A percentile compares a stretch with the other conserved stretches of the same genome.
phyloP scores from a whole-genome alignment of 2,113 vertebrate genomes.

The Grus americana region DNA sequence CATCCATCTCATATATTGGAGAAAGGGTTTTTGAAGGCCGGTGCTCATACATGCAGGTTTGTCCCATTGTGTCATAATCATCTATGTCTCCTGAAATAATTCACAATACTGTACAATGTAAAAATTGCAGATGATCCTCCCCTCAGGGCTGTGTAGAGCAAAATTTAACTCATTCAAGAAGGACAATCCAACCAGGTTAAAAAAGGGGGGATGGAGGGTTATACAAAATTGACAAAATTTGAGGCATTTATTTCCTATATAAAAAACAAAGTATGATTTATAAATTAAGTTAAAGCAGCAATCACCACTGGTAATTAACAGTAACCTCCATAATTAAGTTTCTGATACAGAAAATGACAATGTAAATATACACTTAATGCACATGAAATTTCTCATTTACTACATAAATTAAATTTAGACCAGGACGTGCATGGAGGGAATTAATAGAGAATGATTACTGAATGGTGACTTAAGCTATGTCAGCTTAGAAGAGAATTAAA shows the following conservation, averaged over 20 bases:
- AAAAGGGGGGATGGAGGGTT: constrained; percentile 55
- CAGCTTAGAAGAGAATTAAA: constrained; percentile 59
- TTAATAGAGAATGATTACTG: constrained; percentile 60
- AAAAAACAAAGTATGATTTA: constrained; percentile 71
- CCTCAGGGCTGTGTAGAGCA: constrained; percentile 77
- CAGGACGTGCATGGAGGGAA: constrained; percentile 40
- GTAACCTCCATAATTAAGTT: constrained; percentile 73
- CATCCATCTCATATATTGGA: constrained; percentile 96
- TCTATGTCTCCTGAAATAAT: constrained; percentile 99
- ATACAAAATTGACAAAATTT: constrained; percentile 75
- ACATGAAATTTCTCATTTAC: constrained; percentile 71
- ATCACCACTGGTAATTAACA: constrained; percentile 76
- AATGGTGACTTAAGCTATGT: constrained; percentile 67
- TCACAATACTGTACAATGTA: constrained; percentile 99
- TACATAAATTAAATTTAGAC: constrained; percentile 74
- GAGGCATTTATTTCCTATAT: constrained; percentile 73
- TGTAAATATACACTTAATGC: constrained; percentile 77
- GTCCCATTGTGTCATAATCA: constrained; percentile 97
- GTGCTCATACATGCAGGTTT: constrained; percentile 92
- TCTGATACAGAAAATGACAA: constrained; percentile 84
- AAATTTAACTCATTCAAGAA: constrained; percentile 73
- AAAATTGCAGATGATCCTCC: constrained; percentile 81
- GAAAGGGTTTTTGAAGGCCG: constrained; percentile 95
- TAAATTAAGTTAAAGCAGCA: constrained; percentile 74
- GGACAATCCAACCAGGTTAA: constrained; percentile 68